Percentiles rank a stretch among this genome's conserved stretches.
Evolutionary conservation across 1,140 invertebrate species (phyloP).

Genomic region (Nasonia vitripennis): DNA sequence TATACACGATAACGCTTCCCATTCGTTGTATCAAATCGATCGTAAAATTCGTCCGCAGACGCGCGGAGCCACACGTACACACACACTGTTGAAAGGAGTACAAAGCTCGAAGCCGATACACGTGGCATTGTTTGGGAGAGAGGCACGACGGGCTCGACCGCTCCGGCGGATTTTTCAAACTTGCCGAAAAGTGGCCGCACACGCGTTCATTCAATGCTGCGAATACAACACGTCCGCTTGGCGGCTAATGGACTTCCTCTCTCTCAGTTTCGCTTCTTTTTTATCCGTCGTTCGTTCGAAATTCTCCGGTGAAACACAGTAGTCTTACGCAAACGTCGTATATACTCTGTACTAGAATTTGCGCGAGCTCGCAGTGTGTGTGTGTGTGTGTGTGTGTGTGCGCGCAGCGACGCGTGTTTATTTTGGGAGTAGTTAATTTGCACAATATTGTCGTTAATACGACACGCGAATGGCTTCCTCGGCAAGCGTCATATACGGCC

Average conservation of each 20-base stretch:
- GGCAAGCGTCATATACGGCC: neutral
- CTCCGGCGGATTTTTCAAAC: slow-evolving; percentile 18
- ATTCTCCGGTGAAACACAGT: neutral
- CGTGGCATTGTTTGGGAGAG: neutral
- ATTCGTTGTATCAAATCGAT: slow-evolving; percentile 7
- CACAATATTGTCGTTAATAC: slow-evolving; percentile 38
- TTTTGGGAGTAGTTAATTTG: slow-evolving; percentile 13
- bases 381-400: neutral
- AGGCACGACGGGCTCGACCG: neutral
- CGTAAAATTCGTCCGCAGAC: slow-evolving; percentile 1
- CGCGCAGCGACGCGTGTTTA: neutral
- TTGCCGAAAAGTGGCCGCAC: neutral
- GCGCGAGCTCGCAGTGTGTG: neutral
- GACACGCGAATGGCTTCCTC: slow-evolving; percentile 29
- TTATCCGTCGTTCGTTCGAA: neutral
- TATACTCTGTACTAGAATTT: neutral
- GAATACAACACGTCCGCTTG: slow-evolving; percentile 17
- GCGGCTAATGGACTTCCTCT: slow-evolving; percentile 45
- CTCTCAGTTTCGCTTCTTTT: neutral
- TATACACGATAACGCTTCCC: neutral
- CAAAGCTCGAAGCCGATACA: neutral
- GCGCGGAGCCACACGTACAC: too few relatives aligned
- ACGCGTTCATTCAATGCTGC: slow-evolving; percentile 24
- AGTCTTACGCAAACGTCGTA: too few relatives aligned
- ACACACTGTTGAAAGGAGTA: neutral